Conservation (phyloP, 1,140 invertebrate genomes). For the Papilio xuthus region DNA sequence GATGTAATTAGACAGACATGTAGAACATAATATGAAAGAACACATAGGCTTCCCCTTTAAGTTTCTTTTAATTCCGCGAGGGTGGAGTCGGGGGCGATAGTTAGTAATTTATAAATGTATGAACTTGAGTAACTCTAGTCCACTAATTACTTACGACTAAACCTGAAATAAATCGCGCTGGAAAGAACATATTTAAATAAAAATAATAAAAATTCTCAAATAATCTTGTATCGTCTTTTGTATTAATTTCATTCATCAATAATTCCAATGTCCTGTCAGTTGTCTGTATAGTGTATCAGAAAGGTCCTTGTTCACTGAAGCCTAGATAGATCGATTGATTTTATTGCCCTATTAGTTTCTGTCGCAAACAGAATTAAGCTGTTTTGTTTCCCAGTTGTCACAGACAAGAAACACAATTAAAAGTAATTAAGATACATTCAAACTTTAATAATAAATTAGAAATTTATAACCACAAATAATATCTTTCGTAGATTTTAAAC, state of each 20-base stretch:
- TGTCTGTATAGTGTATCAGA: neutral
- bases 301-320: slow-evolving; percentile 7
- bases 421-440: slow-evolving; percentile 4
- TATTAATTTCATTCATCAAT: neutral
- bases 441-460: no score
- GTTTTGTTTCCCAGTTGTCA: neutral
- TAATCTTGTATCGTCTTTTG: no score
- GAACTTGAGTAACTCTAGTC: no score
- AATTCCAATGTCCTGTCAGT: neutral
- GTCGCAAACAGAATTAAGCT: slow-evolving; percentile 19
- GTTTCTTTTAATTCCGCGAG: no score
- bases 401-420: slow-evolving; percentile 1
- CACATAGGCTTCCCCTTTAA: neutral
- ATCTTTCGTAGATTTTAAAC: no score
- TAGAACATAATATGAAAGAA: neutral
- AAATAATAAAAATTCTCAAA: no score
- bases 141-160: no score
- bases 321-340: slow-evolving; percentile 20
- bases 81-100: no score
- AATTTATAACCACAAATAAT: no score
- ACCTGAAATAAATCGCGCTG: no score
- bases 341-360: slow-evolving; percentile 15
- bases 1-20: neutral
- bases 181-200: no score
- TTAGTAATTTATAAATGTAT: no score